Evolutionary conservation across 2,113 vertebrate genomes (phyloP), one percentile per base, ranked within the genome.

Genomic region (Bufo bufo): DNA sequence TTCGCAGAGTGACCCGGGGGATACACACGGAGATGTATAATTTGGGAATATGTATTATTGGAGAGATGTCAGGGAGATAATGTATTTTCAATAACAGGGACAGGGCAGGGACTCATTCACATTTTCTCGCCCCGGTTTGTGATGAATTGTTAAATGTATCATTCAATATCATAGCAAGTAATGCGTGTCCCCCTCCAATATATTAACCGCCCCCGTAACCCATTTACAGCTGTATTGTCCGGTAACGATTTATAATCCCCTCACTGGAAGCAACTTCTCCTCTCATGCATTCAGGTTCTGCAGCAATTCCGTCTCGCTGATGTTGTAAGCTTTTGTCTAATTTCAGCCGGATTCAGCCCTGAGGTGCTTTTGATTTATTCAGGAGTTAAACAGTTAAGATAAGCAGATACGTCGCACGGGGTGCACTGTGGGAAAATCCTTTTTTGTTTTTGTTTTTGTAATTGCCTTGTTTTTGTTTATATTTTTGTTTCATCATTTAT

Each of bases 31-130:
- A 54, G 82, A 54, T 12, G 63, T 49, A 69, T 52, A 69, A 69
- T 84, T 69, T 84, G 82, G 82, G 63, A 71, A 52, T 84, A 52
- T 58, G 52, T 69, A 74, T 87, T 82, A 87, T 74, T 63, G 86
- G 86, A 74, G 54, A 82, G 65, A 82, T 72, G 86, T 74, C 49
- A 71, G 63, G 14, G 43, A 87, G 63, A 82, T 61, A 87, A 87
- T 87, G 65, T 72, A 82, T 87, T 82, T 82, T 72, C 86, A 82
- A 82, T 87, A 87, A 47, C 69, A 71, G 52, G 78, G 78, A 56
- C 59, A 8, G 50, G 45, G 81, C 78, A 49, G 50, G 23, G 86
- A 45, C 66, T 82, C 79, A 45, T 58, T 72, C 77, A 58, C 56
- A 77, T 47, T 50, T 33, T 54, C 20, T 58, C 10, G 49, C 11